Percentiles rank a stretch among this genome's conserved stretches.
phyloP scores from a whole-genome alignment of 2,888 invertebrate genomes.

The Spilosoma lubricipeda region DNA sequence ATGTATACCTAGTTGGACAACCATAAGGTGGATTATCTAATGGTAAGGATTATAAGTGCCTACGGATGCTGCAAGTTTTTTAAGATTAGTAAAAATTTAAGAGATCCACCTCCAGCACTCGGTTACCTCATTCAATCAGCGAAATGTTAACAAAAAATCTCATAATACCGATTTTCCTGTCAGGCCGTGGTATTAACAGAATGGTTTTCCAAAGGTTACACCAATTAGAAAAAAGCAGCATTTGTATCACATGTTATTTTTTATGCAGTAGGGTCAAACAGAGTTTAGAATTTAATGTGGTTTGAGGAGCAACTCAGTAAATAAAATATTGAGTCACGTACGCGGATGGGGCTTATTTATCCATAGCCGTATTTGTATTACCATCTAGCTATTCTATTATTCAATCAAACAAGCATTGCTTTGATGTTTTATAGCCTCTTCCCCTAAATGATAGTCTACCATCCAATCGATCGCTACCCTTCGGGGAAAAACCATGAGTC shows the following conservation, averaged over 20 bases:
- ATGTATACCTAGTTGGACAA: no score
- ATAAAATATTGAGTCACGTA: conserved; percentile 55
- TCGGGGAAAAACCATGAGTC: conserved; percentile 77
- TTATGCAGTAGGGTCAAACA: conserved; percentile 19
- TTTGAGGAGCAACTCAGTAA: conserved; percentile 35
- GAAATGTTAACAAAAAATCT: no score
- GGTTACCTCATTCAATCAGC: no score
- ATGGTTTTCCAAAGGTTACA: background rate
- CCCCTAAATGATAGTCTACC: conserved; percentile 70
- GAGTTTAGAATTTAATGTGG: conserved; percentile 22
- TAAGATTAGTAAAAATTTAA: no score
- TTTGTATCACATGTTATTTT: conserved; percentile 24
- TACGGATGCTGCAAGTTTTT: no score
- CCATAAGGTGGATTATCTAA: no score
- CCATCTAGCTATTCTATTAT: conserved; percentile 67
- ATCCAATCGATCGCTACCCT: conserved; percentile 67
- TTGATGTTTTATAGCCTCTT: conserved; percentile 69
- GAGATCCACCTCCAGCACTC: no score
- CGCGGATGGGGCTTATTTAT: conserved; percentile 52
- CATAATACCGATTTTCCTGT: no score
- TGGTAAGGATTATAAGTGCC: no score
- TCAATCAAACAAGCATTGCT: conserved; percentile 71
- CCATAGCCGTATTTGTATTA: conserved; percentile 45
- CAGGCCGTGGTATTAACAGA: no score
- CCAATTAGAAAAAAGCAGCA: conserved; percentile 3